Base-by-base conservation (phyloP, 2,888 invertebrate species). In the Pyrochroa serraticornis region DNA sequence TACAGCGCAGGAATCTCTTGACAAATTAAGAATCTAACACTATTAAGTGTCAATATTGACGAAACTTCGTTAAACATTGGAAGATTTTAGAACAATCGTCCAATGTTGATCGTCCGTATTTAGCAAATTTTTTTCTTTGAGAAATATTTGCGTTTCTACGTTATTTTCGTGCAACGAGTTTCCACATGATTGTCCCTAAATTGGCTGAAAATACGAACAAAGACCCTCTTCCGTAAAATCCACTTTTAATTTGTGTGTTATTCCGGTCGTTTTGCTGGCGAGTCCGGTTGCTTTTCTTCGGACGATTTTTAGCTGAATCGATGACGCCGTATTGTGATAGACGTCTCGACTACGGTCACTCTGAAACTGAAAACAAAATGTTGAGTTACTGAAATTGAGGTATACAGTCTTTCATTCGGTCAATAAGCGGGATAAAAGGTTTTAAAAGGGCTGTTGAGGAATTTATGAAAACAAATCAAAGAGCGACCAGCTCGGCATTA, bases 341-440 rank as follows among this genome's bases (percentile, higher is more conserved):
- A 9, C 33, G 43, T 33, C 57, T 41, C 50, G 46, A 50, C 53
- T 45, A 36, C 34, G 53, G 35, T 55, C 65, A 56, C 63, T 67
- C 66, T 63, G 61, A 65, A 68, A 69, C 65, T 67, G 66, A 70
- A 70, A 70, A 70, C 66, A 67, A 70, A 68, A 67, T 66, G 62
- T 63, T 64, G 47, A 65, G 60, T 58, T 31, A 47, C 36, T 54
- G 54, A 41, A 44, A 46, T 34, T 32, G 43, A n/a, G 36, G 55
- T 51, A 60, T 60, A 60, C 60, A 62, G 60, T 67, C 67, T 65
- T 65, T 66, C 63, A 64, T 64, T 48, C 64, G 53, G 13, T 59
- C 60, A 42, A 59, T 53, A 45, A 38, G 38, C 22, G 47, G 58
- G 41, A 43, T 43, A 34, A 53, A 51, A 58, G 44, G 60, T 57